Base-by-base conservation (phyloP, 2,113 vertebrate genomes). In the Aleadryas rufinucha region DNA sequence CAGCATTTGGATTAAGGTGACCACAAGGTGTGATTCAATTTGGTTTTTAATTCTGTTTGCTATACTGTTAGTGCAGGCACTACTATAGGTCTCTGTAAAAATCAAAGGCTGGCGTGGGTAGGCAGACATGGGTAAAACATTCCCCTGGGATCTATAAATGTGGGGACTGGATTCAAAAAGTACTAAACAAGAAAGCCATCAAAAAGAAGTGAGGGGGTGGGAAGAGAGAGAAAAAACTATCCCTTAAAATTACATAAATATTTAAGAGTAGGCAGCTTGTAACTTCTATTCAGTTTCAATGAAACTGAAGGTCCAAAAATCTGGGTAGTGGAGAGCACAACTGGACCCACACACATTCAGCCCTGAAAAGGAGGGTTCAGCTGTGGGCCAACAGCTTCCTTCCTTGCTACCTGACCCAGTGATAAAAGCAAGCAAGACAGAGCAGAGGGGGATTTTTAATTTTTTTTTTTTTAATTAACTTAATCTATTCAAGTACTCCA, bases 1-100 rank as follows among this genome's bases (percentile, higher is more conserved):
- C 79, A 63, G 47, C 65, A 37, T 95, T 95, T 92, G 54, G 90
- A 92, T 3, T 63, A 91, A 72, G 76, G 87, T 86, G 77, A 69
- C 84, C 84, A 87, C 8, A 5, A 95, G 79, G 90, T 92, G 79
- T 74, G 86, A 97, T 97, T 95, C 86, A 93, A 94, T 97, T 96
- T 96, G 95, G 54, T 93, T 96, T 95, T 90, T 80, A 95, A 92
- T 93, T 96, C 82, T 0, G 0, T 94, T 96, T 90, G 87, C 84
- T 79, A 22, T 42, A 65, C 89, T 91, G 70, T 95, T 95, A 96
- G 90, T 86, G 83, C 60, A 95, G 81, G 82, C 74, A 72, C 60
- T 81, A 72, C 85, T 89, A 84, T 23, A 23, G 47, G 53, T 90
- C 77, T 89, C 76, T 2, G 19, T 88, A 79, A 95, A 95, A 96